Evolutionary conservation across 2,113 vertebrate genomes (phyloP).

Genomic region (Peucedramus taeniatus): DNA sequence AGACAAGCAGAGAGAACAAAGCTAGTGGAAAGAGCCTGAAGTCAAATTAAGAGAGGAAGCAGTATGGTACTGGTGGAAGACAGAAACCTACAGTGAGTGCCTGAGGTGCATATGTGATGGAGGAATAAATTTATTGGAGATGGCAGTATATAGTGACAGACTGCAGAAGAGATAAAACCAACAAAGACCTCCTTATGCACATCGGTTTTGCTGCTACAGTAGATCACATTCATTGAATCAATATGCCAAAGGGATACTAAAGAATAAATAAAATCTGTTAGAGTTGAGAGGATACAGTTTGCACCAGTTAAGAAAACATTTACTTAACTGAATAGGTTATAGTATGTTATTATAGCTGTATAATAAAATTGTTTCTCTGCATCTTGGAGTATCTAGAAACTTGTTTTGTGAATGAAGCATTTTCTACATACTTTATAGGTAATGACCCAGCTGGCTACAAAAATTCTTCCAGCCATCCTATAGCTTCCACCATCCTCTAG

Average conservation of each 20-base stretch:
- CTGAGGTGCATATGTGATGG: neutral
- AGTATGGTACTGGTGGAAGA: neutral
- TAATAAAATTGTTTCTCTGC: neutral
- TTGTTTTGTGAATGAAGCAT: neutral
- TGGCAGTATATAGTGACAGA: neutral
- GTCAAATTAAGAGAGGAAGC: neutral
- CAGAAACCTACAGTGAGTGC: neutral
- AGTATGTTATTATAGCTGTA: neutral
- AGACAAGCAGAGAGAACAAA: neutral
- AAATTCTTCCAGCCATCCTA: neutral
- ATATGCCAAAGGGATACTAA: neutral
- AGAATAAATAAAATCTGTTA: neutral
- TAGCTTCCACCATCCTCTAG: neutral
- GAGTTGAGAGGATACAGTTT: neutral
- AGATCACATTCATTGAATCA: neutral
- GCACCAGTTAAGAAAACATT: neutral
- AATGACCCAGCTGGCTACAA: neutral
- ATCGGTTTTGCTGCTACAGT: neutral
- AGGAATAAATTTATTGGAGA: neutral
- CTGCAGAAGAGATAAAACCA: neutral
- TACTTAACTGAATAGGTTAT: neutral
- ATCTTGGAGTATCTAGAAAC: neutral
- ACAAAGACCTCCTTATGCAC: neutral
- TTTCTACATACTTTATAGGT: neutral
- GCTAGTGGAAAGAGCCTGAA: neutral